Percentiles rank a stretch among this genome's conserved stretches.
Evolutionary conservation across 2,113 vertebrate species (phyloP).

Genomic region (Muscicapa adusta): DNA sequence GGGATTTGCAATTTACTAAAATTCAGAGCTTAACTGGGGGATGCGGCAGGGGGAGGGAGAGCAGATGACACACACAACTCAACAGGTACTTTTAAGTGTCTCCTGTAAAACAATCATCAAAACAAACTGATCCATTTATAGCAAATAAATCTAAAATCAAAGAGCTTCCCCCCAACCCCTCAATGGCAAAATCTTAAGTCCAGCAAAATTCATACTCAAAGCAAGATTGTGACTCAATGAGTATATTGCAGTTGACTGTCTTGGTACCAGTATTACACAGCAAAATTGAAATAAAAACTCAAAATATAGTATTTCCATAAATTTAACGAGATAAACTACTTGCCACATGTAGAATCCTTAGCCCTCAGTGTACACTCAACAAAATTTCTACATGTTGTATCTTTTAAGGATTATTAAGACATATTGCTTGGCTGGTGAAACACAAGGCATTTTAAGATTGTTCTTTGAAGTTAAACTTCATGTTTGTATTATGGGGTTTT

Average conservation of each 20-base stretch:
- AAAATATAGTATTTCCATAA: not conserved
- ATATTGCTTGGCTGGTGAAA: not conserved
- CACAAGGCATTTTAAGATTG: not conserved
- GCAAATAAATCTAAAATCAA: not conserved
- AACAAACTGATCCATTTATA: not conserved
- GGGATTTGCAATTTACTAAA: not conserved
- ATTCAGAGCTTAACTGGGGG: not conserved
- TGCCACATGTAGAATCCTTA: not conserved
- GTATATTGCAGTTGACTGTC: not conserved
- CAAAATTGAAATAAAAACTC: not conserved
- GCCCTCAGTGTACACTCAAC: not conserved
- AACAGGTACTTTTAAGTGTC: not conserved
- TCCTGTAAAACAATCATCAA: not conserved
- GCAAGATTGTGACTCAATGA: not conserved
- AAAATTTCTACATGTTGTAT: not conserved
- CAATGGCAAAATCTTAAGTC: not conserved
- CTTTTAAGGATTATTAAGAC: not conserved
- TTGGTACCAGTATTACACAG: not conserved
- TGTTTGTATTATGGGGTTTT: not conserved
- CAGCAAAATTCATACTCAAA: not conserved
- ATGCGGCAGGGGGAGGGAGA: accelerated
- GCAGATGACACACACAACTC: not conserved
- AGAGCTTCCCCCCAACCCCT: accelerated
- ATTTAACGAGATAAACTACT: not conserved
- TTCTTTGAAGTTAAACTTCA: not conserved